Base-by-base conservation (phyloP, 2,888 invertebrate species). In the Eupelmus urozonus region DNA sequence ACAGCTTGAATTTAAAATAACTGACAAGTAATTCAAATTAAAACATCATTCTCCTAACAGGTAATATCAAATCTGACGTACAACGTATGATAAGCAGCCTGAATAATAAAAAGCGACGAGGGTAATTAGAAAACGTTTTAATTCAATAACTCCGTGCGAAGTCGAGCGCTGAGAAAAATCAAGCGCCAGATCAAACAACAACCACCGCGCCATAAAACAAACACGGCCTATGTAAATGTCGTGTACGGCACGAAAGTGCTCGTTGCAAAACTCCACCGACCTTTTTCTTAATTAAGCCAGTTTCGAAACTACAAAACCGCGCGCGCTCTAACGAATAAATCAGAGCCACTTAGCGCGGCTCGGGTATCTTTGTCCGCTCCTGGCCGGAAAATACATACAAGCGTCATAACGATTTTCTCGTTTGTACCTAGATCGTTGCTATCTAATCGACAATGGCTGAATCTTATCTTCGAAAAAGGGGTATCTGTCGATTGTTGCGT, bases 231-330 rank as follows among this genome's bases (percentile, higher is more conserved):
- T 51, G 59, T 66, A 74, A 69, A 69, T 57, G 13, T 18, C 13
- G 25, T n/a, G 34, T 18, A 25, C 2, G 20, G 18, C 60, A 25
- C n/a, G 67, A 63, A 29, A 20, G 25, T 11, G 9, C 11, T 53
- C 11, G 23, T 62, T 63, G 29, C 45, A 45, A 55, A 45, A 76
- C 45, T 55, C n/a, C 2, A 49, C 49, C 7, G 13, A 34, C 45
- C 59, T 16, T 51, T 70, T 70, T 76, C 45, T 63, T 23, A 76
- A 76, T 53, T 69, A 76, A 53, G 62, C 62, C 34, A 42, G 60
- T 76, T 62, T 42, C n/a, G 20, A 20, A 11, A 34, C 69, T 76
- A 42, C 76, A 76, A 76, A 62, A 76, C 20, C 55, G 9, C n/a
- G 55, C 13, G 18, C 42, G 13, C 23, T 34, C n/a, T 40, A 53